Evolutionary conservation across 2,888 invertebrate species (phyloP).

Genomic region (Himalopsyche kuldschensis): DNA sequence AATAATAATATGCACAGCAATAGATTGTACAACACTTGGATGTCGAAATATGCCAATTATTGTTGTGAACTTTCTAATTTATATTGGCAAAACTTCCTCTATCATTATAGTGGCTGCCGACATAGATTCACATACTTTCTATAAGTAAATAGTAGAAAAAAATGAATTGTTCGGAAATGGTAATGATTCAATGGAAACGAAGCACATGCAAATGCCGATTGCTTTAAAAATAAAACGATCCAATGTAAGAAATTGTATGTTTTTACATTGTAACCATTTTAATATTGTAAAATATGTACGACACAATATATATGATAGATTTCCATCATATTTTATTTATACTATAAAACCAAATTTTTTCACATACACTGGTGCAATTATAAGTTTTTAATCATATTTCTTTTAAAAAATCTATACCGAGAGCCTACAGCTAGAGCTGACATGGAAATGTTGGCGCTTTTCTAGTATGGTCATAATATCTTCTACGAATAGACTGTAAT

Average conservation of each 20-base stretch:
- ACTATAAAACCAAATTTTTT: no score
- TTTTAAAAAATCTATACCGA: no score
- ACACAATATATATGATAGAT: no score
- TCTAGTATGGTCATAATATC: no score
- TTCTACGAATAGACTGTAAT: no score
- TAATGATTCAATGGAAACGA: not conserved
- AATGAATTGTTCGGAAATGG: not conserved
- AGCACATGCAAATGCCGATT: not conserved
- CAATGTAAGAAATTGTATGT: not conserved
- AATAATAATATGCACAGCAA: conserved; percentile 7
- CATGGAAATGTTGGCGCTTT: no score
- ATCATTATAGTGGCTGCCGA: conserved; percentile 10
- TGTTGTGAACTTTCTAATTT: conserved; percentile 22
- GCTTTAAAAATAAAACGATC: not conserved
- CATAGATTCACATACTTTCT: not conserved
- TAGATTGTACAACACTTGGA: conserved; percentile 6
- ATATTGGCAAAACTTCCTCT: conserved; percentile 27
- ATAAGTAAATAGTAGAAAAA: not conserved
- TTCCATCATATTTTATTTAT: no score
- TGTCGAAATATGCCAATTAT: conserved; percentile 25
- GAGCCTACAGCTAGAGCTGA: no score
- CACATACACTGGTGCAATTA: no score
- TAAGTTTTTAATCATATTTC: no score
- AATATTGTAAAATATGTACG: no score
- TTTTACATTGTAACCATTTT: no score